Evolutionary conservation across 2,113 vertebrate species (phyloP).

Genomic region (Odontophorus gujanensis): DNA sequence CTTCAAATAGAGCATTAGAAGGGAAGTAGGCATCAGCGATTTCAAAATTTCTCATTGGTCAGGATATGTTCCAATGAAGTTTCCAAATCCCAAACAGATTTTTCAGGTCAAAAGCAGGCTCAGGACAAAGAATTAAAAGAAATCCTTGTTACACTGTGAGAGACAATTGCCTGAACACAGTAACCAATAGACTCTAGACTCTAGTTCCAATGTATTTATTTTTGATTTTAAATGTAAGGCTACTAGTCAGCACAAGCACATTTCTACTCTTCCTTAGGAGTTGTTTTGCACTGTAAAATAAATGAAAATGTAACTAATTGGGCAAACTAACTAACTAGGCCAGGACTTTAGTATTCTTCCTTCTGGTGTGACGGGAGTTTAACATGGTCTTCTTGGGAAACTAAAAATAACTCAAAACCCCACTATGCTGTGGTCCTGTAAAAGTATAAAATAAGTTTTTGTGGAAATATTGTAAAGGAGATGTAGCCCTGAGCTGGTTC

Average conservation of each 20-base stretch:
- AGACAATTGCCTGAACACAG: background rate
- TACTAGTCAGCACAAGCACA: background rate
- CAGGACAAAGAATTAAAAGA: background rate
- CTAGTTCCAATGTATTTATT: background rate
- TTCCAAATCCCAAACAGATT: background rate
- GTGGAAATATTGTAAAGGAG: background rate
- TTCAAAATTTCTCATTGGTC: background rate
- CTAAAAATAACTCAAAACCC: background rate
- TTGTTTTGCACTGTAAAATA: background rate
- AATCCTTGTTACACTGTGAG: background rate
- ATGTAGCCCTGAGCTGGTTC: background rate
- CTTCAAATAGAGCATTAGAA: background rate
- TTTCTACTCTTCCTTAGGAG: background rate
- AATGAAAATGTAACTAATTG: background rate
- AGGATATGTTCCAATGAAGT: background rate
- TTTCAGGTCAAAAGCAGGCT: background rate
- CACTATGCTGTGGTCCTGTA: background rate
- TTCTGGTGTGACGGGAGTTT: background rate
- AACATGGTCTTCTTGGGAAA: background rate
- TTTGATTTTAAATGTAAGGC: background rate
- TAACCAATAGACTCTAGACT: background rate
- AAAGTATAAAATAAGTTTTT: background rate
- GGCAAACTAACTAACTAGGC: background rate
- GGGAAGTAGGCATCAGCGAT: background rate
- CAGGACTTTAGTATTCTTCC: background rate